Conservation (phyloP, 2,888 invertebrate species). For the Anodontia alba region DNA sequence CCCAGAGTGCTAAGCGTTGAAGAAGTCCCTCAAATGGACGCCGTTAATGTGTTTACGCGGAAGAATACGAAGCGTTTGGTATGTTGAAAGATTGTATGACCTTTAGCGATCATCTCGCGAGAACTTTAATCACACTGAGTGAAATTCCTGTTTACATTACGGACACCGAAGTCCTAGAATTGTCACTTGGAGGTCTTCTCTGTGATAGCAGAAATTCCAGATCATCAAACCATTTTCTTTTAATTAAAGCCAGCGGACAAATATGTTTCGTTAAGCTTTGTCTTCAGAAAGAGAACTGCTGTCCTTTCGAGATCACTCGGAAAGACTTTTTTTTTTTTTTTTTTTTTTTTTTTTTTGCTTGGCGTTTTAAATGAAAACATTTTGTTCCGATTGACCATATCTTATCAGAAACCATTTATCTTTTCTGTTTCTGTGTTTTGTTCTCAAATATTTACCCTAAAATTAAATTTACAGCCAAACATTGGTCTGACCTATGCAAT, state of each 20-base stretch:
- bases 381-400: too few species aligned
- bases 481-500: too few species aligned
- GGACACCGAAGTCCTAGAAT: slow-evolving; percentile 12
- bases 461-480: too few species aligned
- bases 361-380: too few species aligned
- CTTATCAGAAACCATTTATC: too few species aligned
- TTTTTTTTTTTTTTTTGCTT: too few species aligned
- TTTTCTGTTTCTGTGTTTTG: too few species aligned
- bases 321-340: too few species aligned
- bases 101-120: slow-evolving; percentile 7
- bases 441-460: too few species aligned
- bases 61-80: slow-evolving; percentile 8
- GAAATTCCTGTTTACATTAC: slow-evolving; percentile 21
- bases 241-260: slow-evolving; percentile 18
- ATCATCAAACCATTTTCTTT: slow-evolving; percentile 21
- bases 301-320: too few species aligned
- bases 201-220: slow-evolving; percentile 26
- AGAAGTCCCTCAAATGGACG: slow-evolving; percentile 15
- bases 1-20: too few species aligned
- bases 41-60: slow-evolving; percentile 10
- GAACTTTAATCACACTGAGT: slow-evolving; percentile 12
- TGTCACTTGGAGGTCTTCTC: slow-evolving; percentile 10
- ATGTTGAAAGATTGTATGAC: not conserved
- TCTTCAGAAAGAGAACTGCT: too few species aligned
- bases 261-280: not conserved